Percentiles rank a stretch among this genome's conserved stretches.
phyloP scores from a whole-genome alignment of 2,888 invertebrate species.

The Meandrusa payeni region DNA sequence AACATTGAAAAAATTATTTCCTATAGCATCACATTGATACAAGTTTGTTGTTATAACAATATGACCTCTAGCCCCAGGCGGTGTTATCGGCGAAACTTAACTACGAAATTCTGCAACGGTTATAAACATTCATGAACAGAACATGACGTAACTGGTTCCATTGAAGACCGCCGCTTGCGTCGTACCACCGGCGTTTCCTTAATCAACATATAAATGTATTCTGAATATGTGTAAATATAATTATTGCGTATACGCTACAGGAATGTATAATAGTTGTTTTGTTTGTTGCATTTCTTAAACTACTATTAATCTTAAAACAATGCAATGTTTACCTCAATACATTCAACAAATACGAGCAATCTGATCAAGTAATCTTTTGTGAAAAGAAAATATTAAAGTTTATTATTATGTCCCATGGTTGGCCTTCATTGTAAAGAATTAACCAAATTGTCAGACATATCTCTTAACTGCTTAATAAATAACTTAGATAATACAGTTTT shows the following conservation, averaged over 20 bases:
- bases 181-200: slow-evolving; percentile 21
- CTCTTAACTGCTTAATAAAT: no score
- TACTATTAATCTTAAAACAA: not conserved
- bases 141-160: slow-evolving; percentile 26
- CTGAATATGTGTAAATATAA: slow-evolving; percentile 14
- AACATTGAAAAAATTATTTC: not conserved
- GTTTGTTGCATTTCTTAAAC: slow-evolving; percentile 13
- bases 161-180: slow-evolving; percentile 26
- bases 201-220: slow-evolving; percentile 21
- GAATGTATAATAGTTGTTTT: slow-evolving; percentile 7
- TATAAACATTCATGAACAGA: slow-evolving; percentile 24
- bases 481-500: no score
- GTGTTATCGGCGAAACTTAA: slow-evolving; percentile 31
- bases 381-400: no score
- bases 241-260: slow-evolving; percentile 15
- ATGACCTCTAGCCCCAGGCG: slow-evolving; percentile 29
- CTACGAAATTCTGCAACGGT: slow-evolving; percentile 27
- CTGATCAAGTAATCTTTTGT: no score
- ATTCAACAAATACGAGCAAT: no score
- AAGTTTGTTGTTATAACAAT: slow-evolving; percentile 25
- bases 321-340: no score
- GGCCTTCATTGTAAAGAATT: no score
- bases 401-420: no score
- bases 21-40: slow-evolving; percentile 8
- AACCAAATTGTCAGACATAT: no score